Evolutionary conservation across 1,140 invertebrate species (phyloP).

Genomic region (Pseudachorutes palmiensis): DNA sequence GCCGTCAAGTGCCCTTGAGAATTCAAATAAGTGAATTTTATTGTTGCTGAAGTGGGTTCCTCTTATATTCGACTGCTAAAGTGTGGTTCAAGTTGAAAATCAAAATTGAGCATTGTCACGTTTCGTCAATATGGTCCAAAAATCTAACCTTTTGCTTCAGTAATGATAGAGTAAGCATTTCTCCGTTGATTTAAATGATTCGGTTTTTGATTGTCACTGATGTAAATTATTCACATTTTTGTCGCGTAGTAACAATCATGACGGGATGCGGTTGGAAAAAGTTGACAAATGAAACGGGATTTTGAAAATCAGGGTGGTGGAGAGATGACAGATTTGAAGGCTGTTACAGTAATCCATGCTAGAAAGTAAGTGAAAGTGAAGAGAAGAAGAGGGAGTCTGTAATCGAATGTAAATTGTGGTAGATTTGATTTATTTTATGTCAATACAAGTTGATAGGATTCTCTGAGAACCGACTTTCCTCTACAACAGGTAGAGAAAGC

Average conservation of each 20-base stretch:
- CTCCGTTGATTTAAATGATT: too few species aligned
- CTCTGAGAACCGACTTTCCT: background rate
- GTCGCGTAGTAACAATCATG: too few species aligned
- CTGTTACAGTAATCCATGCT: too few species aligned
- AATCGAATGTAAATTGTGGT: conserved; percentile 13
- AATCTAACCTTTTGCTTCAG: too few species aligned
- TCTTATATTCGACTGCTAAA: background rate
- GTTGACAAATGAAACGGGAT: background rate
- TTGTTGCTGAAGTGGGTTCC: background rate
- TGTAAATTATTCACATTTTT: too few species aligned
- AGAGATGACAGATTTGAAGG: too few species aligned
- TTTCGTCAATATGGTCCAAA: too few species aligned
- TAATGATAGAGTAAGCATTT: too few species aligned
- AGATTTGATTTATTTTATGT: conserved; percentile 13
- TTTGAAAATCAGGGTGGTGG: background rate
- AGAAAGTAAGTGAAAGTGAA: conserved; percentile 9
- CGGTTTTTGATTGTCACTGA: too few species aligned
- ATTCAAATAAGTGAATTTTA: conserved; percentile 13
- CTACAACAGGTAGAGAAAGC: background rate
- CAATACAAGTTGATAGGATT: conserved; percentile 6
- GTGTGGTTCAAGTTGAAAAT: background rate
- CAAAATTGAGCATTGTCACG: background rate
- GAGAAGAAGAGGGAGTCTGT: background rate
- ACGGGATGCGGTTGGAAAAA: background rate
- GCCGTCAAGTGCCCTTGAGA: conserved; percentile 1